A percentile compares a stretch with the other conserved stretches of the same genome.
These are phyloP conservation scores for Teleiodes luculella DNA, from an alignment of 2,888 invertebrate species.

Conservation along the genomic window DNA sequence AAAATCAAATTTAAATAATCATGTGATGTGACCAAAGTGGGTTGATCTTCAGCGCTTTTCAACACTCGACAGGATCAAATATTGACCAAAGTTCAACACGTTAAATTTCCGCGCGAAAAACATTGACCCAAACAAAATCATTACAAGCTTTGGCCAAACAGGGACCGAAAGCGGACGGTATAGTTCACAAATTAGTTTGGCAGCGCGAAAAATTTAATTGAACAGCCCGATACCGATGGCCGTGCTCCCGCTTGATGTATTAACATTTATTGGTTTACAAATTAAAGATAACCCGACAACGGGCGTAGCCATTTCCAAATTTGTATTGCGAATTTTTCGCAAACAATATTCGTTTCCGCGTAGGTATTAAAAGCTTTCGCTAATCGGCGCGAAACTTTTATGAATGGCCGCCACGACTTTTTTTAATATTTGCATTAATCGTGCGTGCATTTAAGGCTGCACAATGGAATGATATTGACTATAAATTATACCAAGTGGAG, in stretches of 20 bases:
- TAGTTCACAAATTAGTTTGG: constrained; percentile 74
- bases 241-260: constrained; percentile 61
- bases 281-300: constrained; percentile 66
- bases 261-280: constrained; percentile 77
- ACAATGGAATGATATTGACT: constrained; percentile 36
- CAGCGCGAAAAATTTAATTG: constrained; percentile 65
- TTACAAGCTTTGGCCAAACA: constrained; percentile 47
- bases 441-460: constrained; percentile 28
- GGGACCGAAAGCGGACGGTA: constrained; percentile 49
- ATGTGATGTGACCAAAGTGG: constrained; percentile 39
- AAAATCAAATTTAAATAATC: constrained; percentile 54
- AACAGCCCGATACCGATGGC: constrained; percentile 43
- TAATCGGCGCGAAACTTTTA: constrained; percentile 47
- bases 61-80: constrained; percentile 53
- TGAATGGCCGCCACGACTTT: constrained; percentile 36
- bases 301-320: constrained; percentile 33
- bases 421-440: constrained; percentile 29
- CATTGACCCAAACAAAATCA: constrained; percentile 67
- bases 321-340: constrained; percentile 47
- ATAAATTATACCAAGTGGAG: constrained; percentile 44
- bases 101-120: constrained; percentile 65
- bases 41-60: constrained; percentile 34
- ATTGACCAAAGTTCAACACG: constrained; percentile 71
- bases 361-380: constrained; percentile 33
- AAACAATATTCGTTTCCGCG: constrained; percentile 40